Conservation (phyloP, 1,140 invertebrate species). For the Gonatopus flavifemur region DNA sequence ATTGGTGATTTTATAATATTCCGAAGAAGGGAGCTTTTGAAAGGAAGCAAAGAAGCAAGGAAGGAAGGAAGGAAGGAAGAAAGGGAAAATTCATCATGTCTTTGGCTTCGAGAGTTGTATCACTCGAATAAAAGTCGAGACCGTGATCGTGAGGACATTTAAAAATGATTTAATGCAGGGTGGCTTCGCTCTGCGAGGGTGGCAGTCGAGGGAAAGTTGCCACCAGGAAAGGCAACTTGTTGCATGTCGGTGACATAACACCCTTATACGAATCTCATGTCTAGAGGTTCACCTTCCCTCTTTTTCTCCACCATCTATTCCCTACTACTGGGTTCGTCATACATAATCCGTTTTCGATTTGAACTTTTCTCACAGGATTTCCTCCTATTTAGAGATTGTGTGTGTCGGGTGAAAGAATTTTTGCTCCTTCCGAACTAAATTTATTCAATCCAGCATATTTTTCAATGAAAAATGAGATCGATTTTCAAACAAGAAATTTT, state of each 20-base stretch:
- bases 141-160: constrained; percentile 14
- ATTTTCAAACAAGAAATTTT: too few relatives aligned
- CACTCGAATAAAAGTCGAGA: constrained; percentile 16
- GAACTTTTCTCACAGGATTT: too few relatives aligned
- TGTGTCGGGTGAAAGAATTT: too few relatives aligned
- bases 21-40: too few relatives aligned
- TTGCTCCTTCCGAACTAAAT: neutral
- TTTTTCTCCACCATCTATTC: constrained; percentile 8
- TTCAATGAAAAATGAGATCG: too few relatives aligned
- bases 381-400: too few relatives aligned
- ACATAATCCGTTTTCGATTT: constrained; percentile 4
- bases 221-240: constrained; percentile 28
- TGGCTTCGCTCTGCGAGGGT: neutral
- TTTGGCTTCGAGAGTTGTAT: constrained; percentile 13
- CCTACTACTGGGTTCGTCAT: too few relatives aligned
- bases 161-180: constrained; percentile 26
- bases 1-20: too few relatives aligned
- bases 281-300: constrained; percentile 12
- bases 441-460: neutral
- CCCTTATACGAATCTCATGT: constrained; percentile 18
- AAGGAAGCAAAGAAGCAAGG: too few relatives aligned
- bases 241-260: constrained; percentile 28
- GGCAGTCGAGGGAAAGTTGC: constrained; percentile 1
- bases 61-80: too few relatives aligned
- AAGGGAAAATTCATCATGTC: too few relatives aligned